A percentile compares a stretch with the other conserved stretches of the same genome.
phyloP scores from a whole-genome alignment of 2,888 invertebrate species.

The Mechanitis mazaeus region DNA sequence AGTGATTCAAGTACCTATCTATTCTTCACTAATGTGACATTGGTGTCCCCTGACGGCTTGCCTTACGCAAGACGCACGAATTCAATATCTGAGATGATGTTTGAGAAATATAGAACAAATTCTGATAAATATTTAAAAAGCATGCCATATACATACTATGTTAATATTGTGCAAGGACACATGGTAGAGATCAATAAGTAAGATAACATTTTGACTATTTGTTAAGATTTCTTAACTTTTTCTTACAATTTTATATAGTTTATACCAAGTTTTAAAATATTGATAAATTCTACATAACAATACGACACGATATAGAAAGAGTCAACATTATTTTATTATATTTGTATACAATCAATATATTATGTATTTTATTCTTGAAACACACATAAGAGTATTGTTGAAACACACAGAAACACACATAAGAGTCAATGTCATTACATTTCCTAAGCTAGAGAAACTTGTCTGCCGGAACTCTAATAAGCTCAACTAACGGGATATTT shows the following conservation, averaged over 20 bases:
- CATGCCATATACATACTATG: constrained; percentile 78
- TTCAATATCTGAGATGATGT: constrained; percentile 60
- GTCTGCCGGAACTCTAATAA: too few species aligned
- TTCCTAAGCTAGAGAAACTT: too few species aligned
- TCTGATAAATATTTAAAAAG: constrained; percentile 71
- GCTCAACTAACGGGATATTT: too few species aligned
- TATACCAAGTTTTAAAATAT: too few species aligned
- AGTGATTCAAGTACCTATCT: constrained; percentile 65
- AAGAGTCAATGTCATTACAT: too few species aligned
- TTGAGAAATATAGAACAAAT: constrained; percentile 63
- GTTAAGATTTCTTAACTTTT: too few species aligned
- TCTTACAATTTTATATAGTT: too few species aligned
- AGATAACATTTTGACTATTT: constrained; percentile 16
- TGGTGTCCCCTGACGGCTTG: constrained; percentile 80
- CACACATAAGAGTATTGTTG: neutral
- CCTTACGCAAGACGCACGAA: constrained; percentile 51
- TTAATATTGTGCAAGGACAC: constrained; percentile 78
- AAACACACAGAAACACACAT: neutral
- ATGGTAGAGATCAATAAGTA: constrained; percentile 76
- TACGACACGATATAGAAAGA: neutral
- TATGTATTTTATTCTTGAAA: neutral
- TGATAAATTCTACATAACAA: too few species aligned
- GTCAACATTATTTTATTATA: neutral
- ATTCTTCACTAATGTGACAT: constrained; percentile 81
- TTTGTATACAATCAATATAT: neutral